Base-by-base conservation (phyloP, 2,888 invertebrate species). In the Augochlorella aurata region DNA sequence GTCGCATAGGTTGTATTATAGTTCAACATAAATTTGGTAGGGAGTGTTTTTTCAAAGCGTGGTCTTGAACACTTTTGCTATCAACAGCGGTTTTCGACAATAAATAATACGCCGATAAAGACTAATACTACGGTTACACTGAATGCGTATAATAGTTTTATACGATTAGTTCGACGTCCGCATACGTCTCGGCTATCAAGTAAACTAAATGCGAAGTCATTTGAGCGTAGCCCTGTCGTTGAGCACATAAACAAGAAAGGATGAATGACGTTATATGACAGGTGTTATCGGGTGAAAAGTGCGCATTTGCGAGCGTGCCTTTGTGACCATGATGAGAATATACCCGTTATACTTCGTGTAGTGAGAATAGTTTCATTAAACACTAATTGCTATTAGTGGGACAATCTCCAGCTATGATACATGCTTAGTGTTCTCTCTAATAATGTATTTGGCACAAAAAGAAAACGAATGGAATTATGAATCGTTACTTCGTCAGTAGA, bases 161-260 rank as follows among this genome's bases (percentile, higher is more conserved):
- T 21, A 58, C 58, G 58, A 24, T 58, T 24, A 58, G 58, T 10
- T 24, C n/a, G 16, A 24, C 58, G 58, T 58, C 16, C 4, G 58
- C 12, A 58, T 58, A 65, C 76, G 81, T 38, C 38, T 38, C 78
- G 79, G 74, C 81, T 82, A 79, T 76, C 84, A 80, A 82, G 81
- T 85, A 85, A 83, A 81, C 85, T 86, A 88, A 88, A 85, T 87
- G 81, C 85, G 78, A 88, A 88, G 86, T 86, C 83, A 79, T 87
- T 88, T 83, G 80, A 87, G 83, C 82, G 81, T 75, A 83, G 78
- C 74, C 70, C 71, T 79, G 79, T 75, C 61, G 76, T 85, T 84
- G 83, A 88, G 83, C 88, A 88, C 84, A 88, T 88, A 88, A 88
- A 88, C 86, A 86, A 79, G 76, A 80, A 66, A 80, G 78, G 83